Evolutionary conservation across 2,888 invertebrate genomes (phyloP).

Genomic region (Phlogophora meticulosa): DNA sequence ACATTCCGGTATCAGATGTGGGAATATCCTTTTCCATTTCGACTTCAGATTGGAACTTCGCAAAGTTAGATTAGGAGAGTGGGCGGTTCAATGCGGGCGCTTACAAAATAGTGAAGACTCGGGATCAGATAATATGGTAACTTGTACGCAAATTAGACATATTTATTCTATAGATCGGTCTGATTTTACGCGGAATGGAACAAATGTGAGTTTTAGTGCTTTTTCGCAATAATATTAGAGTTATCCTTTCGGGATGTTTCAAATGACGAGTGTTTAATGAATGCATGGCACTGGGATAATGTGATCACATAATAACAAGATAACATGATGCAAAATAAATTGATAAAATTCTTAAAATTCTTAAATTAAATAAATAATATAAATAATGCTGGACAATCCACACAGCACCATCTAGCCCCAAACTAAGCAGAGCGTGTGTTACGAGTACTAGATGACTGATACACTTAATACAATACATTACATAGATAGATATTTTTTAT

Average conservation of each 20-base stretch:
- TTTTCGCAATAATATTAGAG: constrained; percentile 12
- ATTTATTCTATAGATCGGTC: constrained; percentile 43
- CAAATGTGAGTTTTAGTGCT: constrained; percentile 18
- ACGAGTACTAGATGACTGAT: too few relatives aligned
- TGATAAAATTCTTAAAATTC: neutral
- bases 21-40: constrained; percentile 54
- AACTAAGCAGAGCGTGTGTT: too few relatives aligned
- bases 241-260: neutral
- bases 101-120: constrained; percentile 56
- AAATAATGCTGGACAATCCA: too few relatives aligned
- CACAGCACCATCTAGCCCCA: too few relatives aligned
- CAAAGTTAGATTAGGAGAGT: constrained; percentile 60
- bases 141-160: constrained; percentile 59
- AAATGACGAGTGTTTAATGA: too few relatives aligned
- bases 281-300: neutral
- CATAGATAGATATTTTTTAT: too few relatives aligned
- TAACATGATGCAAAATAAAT: neutral
- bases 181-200: constrained; percentile 33
- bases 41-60: constrained; percentile 58
- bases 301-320: neutral
- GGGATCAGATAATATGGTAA: constrained; percentile 54
- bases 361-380: too few relatives aligned
- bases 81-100: constrained; percentile 59
- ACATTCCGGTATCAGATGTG: constrained; percentile 55
- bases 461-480: too few relatives aligned